phyloP scores from a whole-genome alignment of 2,888 invertebrate species.

The Athrips mouffetella region DNA sequence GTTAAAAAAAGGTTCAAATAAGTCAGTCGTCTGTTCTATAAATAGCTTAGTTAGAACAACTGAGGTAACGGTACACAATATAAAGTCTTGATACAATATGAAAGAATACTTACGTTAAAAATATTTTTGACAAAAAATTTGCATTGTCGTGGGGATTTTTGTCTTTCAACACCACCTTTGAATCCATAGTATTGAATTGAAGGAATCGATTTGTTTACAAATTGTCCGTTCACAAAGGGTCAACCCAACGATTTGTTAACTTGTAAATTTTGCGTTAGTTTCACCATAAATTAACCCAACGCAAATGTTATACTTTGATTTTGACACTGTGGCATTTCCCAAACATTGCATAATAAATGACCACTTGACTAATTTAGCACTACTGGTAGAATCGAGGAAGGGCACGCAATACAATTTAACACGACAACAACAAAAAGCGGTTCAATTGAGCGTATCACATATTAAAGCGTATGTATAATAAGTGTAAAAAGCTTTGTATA shows the following conservation, averaged over 20 bases:
- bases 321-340: neutral
- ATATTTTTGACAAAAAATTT: constrained; percentile 77
- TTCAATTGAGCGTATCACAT: too few relatives aligned
- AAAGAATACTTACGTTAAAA: constrained; percentile 79
- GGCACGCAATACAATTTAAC: neutral
- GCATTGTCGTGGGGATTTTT: constrained; percentile 80
- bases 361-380: constrained; percentile 20
- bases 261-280: too few relatives aligned
- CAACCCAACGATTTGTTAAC: neutral
- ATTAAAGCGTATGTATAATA: too few relatives aligned
- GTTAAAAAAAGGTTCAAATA: neutral
- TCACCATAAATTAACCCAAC: too few relatives aligned
- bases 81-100: too few relatives aligned
- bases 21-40: neutral
- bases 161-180: constrained; percentile 78
- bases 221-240: too few relatives aligned
- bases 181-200: constrained; percentile 69
- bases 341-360: constrained; percentile 35
- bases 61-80: neutral
- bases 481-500: too few relatives aligned
- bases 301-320: too few relatives aligned
- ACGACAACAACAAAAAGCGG: too few relatives aligned
- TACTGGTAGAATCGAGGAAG: neutral
- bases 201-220: constrained; percentile 6
- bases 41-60: neutral